Evolutionary conservation across 2,888 invertebrate genomes (phyloP), one percentile per base, ranked within the genome.

Genomic region (Boloria selene): DNA sequence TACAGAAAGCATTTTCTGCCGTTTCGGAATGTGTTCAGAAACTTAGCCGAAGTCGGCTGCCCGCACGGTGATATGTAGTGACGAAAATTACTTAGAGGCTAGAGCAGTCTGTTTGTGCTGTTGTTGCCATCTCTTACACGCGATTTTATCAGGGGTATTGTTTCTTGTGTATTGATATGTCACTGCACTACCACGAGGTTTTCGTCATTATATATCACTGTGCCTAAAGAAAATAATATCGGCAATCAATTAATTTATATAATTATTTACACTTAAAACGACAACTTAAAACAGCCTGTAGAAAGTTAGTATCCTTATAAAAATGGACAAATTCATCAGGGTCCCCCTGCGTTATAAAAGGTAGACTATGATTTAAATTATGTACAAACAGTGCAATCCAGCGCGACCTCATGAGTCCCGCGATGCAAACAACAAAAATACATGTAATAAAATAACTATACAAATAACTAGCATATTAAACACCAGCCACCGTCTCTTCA

Each of bases 1-100:
- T 52, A 52, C 45, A 13, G 45, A 51, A 31, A 17, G 26, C 6
- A 31, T 50, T 13, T 13, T 51, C 65, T 56, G 64, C 67, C 52
- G 60, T 60, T 66, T 68, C 67, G 76, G 76, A 77, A 77, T 77
- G 77, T 76, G 70, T 67, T 69, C 63, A 68, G 22, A 60, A 70
- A 70, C 62, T 18, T 7, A 31, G 45, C 31, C 22, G 18, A 47
- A 14, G 49, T 7, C 31, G 31, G 31, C 16, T 18, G 17, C 13
- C 31, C 49, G 18, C 31, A 54, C 17, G 55, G 54, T 55, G 55
- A 52, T 31, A 58, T 31, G 16, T 50, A 38, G 31, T 50, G 53
- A 50, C 47, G 54, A 59, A 56, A 56, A 45, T 56, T 13, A 7
- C 13, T n/a, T n/a, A n/a, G n/a, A n/a, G n/a, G n/a, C n/a, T 4